Percentiles rank a stretch among this genome's conserved stretches.
These are phyloP conservation scores for Gambelia wislizenii DNA, from an alignment of 2,797 vertebrate genomes.

Conservation along the genomic window DNA sequence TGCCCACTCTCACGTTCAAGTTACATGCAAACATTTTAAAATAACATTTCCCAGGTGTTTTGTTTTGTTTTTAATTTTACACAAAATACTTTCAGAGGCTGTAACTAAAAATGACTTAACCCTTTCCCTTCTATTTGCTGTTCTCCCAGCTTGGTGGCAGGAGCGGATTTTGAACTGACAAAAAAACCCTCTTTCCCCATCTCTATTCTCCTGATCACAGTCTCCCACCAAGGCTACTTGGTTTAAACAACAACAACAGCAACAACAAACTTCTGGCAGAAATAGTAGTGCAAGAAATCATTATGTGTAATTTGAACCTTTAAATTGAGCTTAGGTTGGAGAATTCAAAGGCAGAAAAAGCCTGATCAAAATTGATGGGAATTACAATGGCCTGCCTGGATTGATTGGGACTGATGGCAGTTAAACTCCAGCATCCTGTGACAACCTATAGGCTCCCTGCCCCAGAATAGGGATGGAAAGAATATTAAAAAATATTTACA, in stretches of 20 bases:
- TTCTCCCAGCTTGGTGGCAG: not conserved
- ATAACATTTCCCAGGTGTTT: not conserved
- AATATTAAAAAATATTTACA: too few relatives aligned
- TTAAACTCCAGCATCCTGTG: too few relatives aligned
- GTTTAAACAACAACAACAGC: not conserved
- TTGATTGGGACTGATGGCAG: too few relatives aligned
- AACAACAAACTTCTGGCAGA: not conserved
- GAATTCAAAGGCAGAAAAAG: not conserved
- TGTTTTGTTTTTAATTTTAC: not conserved
- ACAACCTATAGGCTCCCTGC: too few relatives aligned
- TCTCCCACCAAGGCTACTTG: not conserved
- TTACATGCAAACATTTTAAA: not conserved
- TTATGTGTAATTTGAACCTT: not conserved
- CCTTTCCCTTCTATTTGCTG: not conserved
- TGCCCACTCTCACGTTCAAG: not conserved
- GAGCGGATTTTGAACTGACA: not conserved
- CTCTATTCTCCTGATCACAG: not conserved
- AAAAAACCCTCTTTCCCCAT: not conserved
- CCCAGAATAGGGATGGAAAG: too few relatives aligned
- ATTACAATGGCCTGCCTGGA: too few relatives aligned
- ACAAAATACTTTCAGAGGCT: not conserved
- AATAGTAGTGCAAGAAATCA: too few relatives aligned
- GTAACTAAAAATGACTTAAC: not conserved
- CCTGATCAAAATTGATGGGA: not conserved
- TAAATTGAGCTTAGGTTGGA: not conserved